Base-by-base conservation (phyloP, 2,888 invertebrate species). In the Norana najaformis region DNA sequence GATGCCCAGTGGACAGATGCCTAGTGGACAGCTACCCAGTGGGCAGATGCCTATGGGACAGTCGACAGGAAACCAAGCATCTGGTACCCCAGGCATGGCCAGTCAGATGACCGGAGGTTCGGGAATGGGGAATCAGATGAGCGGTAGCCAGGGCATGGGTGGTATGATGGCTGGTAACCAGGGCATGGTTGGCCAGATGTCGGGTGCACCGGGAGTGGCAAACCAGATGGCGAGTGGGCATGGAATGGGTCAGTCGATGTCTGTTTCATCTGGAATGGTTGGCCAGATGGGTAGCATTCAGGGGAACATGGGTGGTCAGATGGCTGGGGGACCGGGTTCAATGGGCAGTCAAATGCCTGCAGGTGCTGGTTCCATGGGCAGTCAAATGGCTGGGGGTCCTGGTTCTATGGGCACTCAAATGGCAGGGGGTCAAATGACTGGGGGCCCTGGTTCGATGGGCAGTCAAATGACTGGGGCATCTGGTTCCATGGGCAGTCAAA, bases 71-170 rank as follows among this genome's bases (percentile, higher is more conserved):
- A 85, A 85, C 37, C 85, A 85, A 85, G 85, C 36, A 36, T 82
- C 89, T 37, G 89, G 82, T 34, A 37, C 47, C 37, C 83, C 89
- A 36, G 83, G n/a, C 34, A 89, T 89, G 89, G 20, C 85, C n/a
- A n/a, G 85, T 2, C 85, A 85, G 85, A 90, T 90, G 88, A 36
- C 34, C 3, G 88, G 90, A 38, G 88, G 82, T 83, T 82, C 88
- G 30, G 88, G 88, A 36, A 90, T 85, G 85, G 85, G 85, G 85
- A 83, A 83, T 35, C 83, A 83, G 36, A 85, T 85, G 35, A 8
- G n/a, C 35, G 85, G 85, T 85, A 85, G 37, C 37, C 85, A 85
- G 85, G 85, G 85, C 35, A 5, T 85, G 85, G 85, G 85, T 85
- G 85, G 36, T 18, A 85, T 85, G 85, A 85, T 85, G 85, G 85